These are phyloP conservation scores for Uloborus diversus DNA, from an alignment of 1,140 invertebrate genomes.

Conservation along the genomic window DNA sequence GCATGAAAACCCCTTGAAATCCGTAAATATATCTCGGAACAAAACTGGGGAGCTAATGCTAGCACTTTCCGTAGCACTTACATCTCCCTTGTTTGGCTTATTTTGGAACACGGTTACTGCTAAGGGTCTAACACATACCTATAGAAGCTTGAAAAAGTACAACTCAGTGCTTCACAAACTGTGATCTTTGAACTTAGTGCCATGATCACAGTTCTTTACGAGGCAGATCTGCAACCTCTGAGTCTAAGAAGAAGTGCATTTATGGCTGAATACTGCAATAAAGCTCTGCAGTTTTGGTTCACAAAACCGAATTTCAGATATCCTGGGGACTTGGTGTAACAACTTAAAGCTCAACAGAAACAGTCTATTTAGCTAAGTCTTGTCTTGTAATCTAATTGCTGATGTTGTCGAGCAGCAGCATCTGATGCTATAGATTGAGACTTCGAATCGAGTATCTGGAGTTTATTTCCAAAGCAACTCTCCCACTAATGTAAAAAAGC, in stretches of 20 bases:
- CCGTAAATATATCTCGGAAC: not conserved
- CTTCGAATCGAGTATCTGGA: not conserved
- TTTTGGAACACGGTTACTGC: slow-evolving; percentile 11
- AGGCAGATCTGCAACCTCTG: not conserved
- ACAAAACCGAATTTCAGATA: not conserved
- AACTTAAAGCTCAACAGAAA: not conserved
- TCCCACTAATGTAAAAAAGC: not conserved
- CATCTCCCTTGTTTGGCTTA: not conserved
- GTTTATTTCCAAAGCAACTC: not conserved
- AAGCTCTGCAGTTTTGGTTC: not conserved
- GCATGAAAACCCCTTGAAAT: not conserved
- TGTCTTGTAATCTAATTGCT: not conserved
- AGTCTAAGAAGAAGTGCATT: not conserved
- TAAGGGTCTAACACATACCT: not conserved
- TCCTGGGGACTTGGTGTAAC: not conserved
- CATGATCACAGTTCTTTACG: not conserved
- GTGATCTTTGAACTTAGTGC: not conserved
- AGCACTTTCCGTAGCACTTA: not conserved
- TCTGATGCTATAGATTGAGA: not conserved
- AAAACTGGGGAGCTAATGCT: not conserved
- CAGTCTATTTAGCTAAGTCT: not conserved
- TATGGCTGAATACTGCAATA: not conserved
- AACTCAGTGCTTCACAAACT: not conserved
- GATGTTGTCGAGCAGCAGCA: not conserved
- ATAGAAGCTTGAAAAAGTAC: slow-evolving; percentile 14